Conservation (phyloP, 2,797 vertebrate genomes). For the Artibeus jamaicensis region DNA sequence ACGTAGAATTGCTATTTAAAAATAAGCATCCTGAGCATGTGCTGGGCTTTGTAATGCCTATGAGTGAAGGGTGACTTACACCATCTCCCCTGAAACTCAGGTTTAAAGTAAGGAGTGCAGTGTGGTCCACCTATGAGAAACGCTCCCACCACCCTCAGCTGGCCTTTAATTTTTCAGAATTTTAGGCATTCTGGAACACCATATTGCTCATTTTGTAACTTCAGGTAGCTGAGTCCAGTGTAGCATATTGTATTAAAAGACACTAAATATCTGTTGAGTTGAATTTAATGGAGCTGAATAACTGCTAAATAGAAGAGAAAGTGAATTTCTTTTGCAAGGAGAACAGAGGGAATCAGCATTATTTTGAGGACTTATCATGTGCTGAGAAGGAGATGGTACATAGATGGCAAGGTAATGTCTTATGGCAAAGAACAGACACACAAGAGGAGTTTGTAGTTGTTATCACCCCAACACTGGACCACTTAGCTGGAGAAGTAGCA, state of each 20-base stretch:
- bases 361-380: background rate
- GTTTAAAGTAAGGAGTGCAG: background rate
- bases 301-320: background rate
- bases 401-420: background rate
- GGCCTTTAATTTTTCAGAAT: background rate
- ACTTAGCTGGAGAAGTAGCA: background rate
- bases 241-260: background rate
- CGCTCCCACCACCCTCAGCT: background rate
- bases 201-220: background rate
- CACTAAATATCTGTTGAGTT: background rate
- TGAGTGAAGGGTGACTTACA: background rate
- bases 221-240: background rate
- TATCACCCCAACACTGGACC: background rate
- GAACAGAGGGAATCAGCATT: background rate
- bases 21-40: background rate
- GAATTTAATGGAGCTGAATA: background rate
- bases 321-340: background rate
- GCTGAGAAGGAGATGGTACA: background rate
- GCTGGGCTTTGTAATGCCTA: background rate
- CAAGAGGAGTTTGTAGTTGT: background rate
- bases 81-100: background rate
- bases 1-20: background rate
- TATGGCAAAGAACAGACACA: background rate
- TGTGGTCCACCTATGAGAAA: background rate
- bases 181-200: background rate